Percentiles rank a stretch among this genome's conserved stretches.
These are phyloP conservation scores for Eupelmus urozonus DNA, from an alignment of 2,888 invertebrate species.

Conservation along the genomic window DNA sequence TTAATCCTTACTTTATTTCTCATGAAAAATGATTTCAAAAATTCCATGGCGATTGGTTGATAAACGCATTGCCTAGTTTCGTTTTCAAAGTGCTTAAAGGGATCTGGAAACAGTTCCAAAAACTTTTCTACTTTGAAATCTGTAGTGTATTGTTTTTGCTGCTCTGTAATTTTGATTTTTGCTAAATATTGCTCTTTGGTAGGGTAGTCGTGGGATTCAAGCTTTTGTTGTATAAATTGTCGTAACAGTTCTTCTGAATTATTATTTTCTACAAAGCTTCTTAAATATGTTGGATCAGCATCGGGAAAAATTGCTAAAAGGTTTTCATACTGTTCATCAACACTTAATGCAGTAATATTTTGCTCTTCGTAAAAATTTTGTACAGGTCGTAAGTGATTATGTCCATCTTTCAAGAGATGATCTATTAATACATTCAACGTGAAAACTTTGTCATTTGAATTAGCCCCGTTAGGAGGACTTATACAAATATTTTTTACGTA, in stretches of 20 bases:
- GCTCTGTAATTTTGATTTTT: constrained; percentile 55
- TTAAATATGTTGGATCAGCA: constrained; percentile 71
- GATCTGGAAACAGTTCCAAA: constrained; percentile 77
- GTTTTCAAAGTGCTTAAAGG: constrained; percentile 71
- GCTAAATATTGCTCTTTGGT: constrained; percentile 61
- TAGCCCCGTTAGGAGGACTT: constrained; percentile 63
- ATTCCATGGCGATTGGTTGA: constrained; percentile 62
- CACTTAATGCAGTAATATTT: constrained; percentile 11
- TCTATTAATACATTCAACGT: constrained; percentile 75
- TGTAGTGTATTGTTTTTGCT: constrained; percentile 73
- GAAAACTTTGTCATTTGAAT: constrained; percentile 75
- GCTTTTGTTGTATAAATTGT: constrained; percentile 66
- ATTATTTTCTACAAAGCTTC: constrained; percentile 59
- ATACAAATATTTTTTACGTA: constrained; percentile 63
- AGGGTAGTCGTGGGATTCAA: constrained; percentile 67
- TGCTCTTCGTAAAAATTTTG: constrained; percentile 7
- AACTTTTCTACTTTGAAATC: constrained; percentile 77
- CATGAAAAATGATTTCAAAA: constrained; percentile 65
- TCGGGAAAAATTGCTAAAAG: constrained; percentile 69
- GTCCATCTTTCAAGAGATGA: constrained; percentile 75
- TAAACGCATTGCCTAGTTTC: constrained; percentile 54
- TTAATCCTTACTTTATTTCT: constrained; percentile 47
- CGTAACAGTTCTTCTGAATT: constrained; percentile 62
- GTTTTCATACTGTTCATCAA: constrained; percentile 55
- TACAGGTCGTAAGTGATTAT: constrained; percentile 59